Evolutionary conservation across 2,888 invertebrate genomes (phyloP).

Genomic region (Horisme vitalbata): DNA sequence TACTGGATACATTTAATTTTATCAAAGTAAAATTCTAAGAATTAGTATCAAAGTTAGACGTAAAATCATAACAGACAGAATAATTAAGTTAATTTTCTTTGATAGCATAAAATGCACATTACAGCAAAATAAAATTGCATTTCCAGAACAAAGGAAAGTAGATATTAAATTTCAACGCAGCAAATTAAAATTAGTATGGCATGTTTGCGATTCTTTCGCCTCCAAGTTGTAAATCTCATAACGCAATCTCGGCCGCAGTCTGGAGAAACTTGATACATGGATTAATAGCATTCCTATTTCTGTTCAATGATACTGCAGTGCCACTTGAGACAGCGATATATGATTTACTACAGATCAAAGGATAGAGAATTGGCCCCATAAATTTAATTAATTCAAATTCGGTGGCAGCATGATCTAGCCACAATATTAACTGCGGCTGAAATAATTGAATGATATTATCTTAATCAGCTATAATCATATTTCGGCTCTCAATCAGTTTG

Average conservation of each 20-base stretch:
- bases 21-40: no score
- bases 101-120: no score
- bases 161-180: no score
- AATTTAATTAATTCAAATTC: not conserved
- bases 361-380: not conserved
- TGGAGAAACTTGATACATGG: slow-evolving; percentile 43
- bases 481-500: not conserved
- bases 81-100: no score
- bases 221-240: slow-evolving; percentile 15
- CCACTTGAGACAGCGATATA: slow-evolving; percentile 28
- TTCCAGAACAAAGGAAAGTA: no score
- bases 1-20: no score
- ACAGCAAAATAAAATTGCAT: no score
- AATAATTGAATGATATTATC: not conserved
- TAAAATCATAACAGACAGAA: no score
- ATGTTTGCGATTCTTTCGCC: no score
- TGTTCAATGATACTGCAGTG: slow-evolving; percentile 21
- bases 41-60: no score
- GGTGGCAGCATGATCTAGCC: not conserved
- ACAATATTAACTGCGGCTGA: not conserved
- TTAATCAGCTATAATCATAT: not conserved
- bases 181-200: no score
- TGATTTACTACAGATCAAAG: slow-evolving; percentile 11
- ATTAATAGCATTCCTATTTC: slow-evolving; percentile 43
- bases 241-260: slow-evolving; percentile 41